Conservation (phyloP, 2,888 invertebrate species). For the Bhutanitis thaidina region DNA sequence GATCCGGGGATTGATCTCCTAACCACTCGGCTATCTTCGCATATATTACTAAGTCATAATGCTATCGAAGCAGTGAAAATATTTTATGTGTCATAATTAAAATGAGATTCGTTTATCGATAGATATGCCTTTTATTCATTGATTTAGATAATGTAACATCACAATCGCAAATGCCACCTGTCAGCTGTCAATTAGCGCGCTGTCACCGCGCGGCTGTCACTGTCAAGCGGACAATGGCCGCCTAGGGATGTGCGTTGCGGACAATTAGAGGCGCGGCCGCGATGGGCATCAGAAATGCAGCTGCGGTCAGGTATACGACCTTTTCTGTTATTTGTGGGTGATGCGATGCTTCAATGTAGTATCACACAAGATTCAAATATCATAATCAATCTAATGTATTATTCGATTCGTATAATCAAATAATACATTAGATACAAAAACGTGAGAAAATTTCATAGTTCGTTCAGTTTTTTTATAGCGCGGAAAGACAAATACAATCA, state of each 20-base stretch:
- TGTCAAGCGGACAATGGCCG: conserved; percentile 36
- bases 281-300: conserved; percentile 31
- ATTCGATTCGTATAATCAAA: no score
- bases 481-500: no score
- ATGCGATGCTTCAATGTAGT: not conserved
- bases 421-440: no score
- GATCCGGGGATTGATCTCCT: no score
- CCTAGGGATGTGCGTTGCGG: conserved; percentile 6
- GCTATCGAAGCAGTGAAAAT: no score
- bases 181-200: conserved; percentile 55
- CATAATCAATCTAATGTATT: no score
- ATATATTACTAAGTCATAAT: no score
- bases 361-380: no score
- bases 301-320: conserved; percentile 33
- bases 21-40: no score
- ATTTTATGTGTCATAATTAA: not conserved
- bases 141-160: conserved; percentile 3
- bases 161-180: conserved; percentile 7
- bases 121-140: conserved; percentile 2
- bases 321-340: not conserved
- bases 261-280: conserved; percentile 8
- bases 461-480: no score
- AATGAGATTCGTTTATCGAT: not conserved
- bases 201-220: conserved; percentile 36
- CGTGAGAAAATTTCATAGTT: no score